Percentiles rank a stretch among this genome's conserved stretches.
phyloP scores from a whole-genome alignment of 2,797 vertebrate species.

The Leptatherina wallacei region DNA sequence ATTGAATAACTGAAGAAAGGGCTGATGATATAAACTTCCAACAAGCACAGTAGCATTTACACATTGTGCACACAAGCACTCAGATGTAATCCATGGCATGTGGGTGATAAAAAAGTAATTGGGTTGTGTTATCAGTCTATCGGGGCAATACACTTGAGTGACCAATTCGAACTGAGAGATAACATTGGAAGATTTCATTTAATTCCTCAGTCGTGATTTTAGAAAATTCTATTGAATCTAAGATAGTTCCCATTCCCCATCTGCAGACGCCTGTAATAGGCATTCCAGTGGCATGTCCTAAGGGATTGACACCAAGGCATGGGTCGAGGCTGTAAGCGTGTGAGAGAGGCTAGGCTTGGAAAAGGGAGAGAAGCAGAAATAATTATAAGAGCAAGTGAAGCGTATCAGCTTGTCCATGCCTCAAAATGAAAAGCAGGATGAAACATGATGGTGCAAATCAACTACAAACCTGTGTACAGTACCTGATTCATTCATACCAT shows the following conservation, averaged over 20 bases:
- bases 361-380: conserved; percentile 79
- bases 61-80: conserved; percentile 45
- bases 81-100: conserved; percentile 48
- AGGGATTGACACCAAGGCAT: conserved; percentile 68
- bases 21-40: conserved; percentile 34
- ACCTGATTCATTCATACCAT: conserved; percentile 70
- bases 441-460: conserved; percentile 75
- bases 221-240: conserved; percentile 71
- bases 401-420: conserved; percentile 75
- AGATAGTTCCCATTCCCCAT: conserved; percentile 55
- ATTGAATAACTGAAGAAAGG: conserved; percentile 49
- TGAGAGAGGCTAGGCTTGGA: conserved; percentile 68
- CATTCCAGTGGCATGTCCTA: conserved; percentile 66
- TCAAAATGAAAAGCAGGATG: conserved; percentile 75
- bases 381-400: conserved; percentile 82
- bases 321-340: conserved; percentile 59
- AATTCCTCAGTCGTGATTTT: conserved; percentile 71
- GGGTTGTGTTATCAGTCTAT: conserved; percentile 62
- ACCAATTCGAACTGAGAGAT: conserved; percentile 64
- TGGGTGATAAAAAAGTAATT: conserved; percentile 57
- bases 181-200: conserved; percentile 68
- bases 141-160: conserved; percentile 63
- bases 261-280: conserved; percentile 57
- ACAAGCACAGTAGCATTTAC: conserved; percentile 27
- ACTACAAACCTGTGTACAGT: conserved; percentile 59